These are phyloP conservation scores for Trichogramma pretiosum DNA, from an alignment of 1,140 invertebrate genomes.

Conservation along the genomic window DNA sequence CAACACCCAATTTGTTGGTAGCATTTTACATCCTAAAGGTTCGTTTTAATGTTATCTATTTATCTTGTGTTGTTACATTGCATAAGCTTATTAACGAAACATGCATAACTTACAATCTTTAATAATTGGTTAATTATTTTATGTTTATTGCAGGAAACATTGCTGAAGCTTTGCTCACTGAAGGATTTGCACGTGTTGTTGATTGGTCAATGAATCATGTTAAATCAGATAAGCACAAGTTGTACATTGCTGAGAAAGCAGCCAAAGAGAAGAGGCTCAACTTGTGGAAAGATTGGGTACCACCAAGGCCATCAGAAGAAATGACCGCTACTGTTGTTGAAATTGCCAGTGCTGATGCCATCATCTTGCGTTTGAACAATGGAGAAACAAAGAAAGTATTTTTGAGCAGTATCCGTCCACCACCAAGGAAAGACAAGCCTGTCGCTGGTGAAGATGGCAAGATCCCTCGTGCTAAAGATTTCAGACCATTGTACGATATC, in stretches of 20 bases:
- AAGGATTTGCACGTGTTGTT: slow-evolving; percentile 94
- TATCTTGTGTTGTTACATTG: neutral
- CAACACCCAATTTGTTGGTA: slow-evolving; percentile 89
- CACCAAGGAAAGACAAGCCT: slow-evolving; percentile 53
- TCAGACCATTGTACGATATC: slow-evolving; percentile 89
- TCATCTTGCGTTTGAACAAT: slow-evolving; percentile 74
- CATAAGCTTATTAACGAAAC: too few relatives aligned
- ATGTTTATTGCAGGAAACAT: slow-evolving; percentile 68
- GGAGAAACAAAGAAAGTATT: slow-evolving; percentile 86
- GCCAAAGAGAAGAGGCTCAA: slow-evolving; percentile 83
- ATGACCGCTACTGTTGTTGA: slow-evolving; percentile 83
- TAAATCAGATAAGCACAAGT: slow-evolving; percentile 69
- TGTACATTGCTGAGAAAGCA: slow-evolving; percentile 72
- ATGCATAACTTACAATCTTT: neutral
- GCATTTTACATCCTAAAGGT: slow-evolving; percentile 83
- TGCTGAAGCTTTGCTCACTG: slow-evolving; percentile 79
- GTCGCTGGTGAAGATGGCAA: slow-evolving; percentile 57
- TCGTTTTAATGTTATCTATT: slow-evolving; percentile 25
- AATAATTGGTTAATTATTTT: neutral
- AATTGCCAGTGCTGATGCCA: slow-evolving; percentile 83
- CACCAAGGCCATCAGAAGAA: slow-evolving; percentile 58
- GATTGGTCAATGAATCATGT: slow-evolving; percentile 93
- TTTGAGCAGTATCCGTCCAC: slow-evolving; percentile 88
- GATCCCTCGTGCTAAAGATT: slow-evolving; percentile 53
- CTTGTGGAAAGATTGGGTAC: slow-evolving; percentile 82